Base-by-base conservation (phyloP, 2,797 vertebrate genomes). In the Yasuhikotakia modesta region DNA sequence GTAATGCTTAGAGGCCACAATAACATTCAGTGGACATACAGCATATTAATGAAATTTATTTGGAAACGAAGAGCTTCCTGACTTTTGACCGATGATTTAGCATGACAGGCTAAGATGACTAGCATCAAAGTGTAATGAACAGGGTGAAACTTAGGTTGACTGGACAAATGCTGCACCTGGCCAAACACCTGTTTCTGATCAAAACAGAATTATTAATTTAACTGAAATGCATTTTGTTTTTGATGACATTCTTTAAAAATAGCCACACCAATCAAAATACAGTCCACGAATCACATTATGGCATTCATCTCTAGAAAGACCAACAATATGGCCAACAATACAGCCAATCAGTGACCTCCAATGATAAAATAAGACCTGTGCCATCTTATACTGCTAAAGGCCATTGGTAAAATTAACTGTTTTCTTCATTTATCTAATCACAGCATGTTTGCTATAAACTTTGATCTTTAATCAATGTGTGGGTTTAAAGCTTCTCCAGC, bases 21-120 rank as follows among this genome's bases (percentile, higher is more conserved):
- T 43, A 80, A 72, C 68, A 80, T 66, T 39, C 58, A 72, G 60
- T 76, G 65, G 46, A 83, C 27, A 74, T n/a, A n/a, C n/a, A 70
- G 70, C 32, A 71, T 27, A 61, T 70, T 84, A 79, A 84, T 79
- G 78, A 76, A 55, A 50, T 63, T 46, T 58, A 76, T 68, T 61
- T 73, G 74, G 53, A 61, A 76, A 65, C 74, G 43, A 64, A 43
- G 57, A n/a, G 43, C 13, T 32, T 24, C 53, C 69, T 75, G 46
- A 57, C 60, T 70, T 80, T 50, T 73, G 66, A 63, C 65, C 53
- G 11, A 22, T 32, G 67, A 50, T 82, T 67, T 60, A 77, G 72
- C 45, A 64, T 30, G 70, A 64, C 52, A 32, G 50, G 53, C 61
- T 58, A 48, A 70, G 43, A 43, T 71, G 72, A 35, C 21, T 60